These are phyloP conservation scores for Himantopus leucocephalus DNA, from an alignment of 2,113 vertebrate genomes.

Conservation along the genomic window DNA sequence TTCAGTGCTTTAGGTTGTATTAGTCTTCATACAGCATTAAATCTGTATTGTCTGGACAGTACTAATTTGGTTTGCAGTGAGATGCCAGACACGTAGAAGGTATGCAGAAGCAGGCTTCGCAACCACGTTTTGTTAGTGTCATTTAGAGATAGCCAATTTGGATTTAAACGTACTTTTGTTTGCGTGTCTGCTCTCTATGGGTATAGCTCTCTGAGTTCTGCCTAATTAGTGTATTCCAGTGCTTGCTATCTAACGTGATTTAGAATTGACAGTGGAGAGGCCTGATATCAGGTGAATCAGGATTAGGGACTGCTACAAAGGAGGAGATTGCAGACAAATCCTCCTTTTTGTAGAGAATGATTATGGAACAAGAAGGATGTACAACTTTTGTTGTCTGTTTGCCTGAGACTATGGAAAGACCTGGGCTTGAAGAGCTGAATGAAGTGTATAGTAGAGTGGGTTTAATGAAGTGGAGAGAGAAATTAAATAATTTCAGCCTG, in stretches of 20 bases:
- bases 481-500: not conserved
- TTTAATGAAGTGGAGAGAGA: not conserved
- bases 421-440: not conserved
- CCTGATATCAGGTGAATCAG: not conserved
- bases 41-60: not conserved
- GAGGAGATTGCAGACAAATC: not conserved
- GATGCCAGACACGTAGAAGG: not conserved
- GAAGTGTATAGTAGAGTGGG: not conserved
- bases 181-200: not conserved
- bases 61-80: not conserved
- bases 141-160: not conserved
- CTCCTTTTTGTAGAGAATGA: not conserved
- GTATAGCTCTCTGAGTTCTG: not conserved
- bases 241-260: not conserved
- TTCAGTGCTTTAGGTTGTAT: not conserved
- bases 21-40: not conserved
- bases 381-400: not conserved
- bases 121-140: not conserved
- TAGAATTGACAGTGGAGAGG: not conserved
- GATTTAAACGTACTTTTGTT: not conserved
- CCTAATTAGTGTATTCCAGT: not conserved
- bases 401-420: not conserved
- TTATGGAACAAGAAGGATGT: not conserved
- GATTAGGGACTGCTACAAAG: not conserved
- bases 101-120: not conserved